Evolutionary conservation across 2,888 invertebrate genomes (phyloP), one percentile per base, ranked within the genome.

Genomic region (Drosophila cracens): DNA sequence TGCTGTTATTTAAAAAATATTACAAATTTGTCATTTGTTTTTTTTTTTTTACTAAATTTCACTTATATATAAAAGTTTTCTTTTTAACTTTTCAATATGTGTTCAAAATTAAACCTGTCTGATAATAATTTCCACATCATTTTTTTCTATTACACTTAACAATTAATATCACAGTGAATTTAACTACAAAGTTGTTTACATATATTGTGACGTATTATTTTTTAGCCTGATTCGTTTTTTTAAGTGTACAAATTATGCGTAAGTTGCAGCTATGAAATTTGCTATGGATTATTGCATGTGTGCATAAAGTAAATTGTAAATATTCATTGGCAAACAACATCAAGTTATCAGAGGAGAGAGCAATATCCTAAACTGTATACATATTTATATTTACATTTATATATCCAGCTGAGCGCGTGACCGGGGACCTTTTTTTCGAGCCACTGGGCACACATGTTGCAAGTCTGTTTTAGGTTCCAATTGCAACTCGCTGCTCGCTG

Each of bases 361-460:
- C 56, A 56, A 67, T 46, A 38, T 59, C 54, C 68, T 69, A 69
- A 68, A 49, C 68, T 68, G 67, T 68, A 46, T 46, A 38, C 59
- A 61, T 70, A 54, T 70, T 36, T 36, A 56, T 31, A 31, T 57
- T 21, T 51, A 58, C 29, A 16, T 52, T 27, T 57, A 70, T 70
- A 70, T 70, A 80, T 80, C 52, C 75, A 75, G 72, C 68, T 72
- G 72, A 76, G 82, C 83, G 82, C 87, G 85, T 84, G 83, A 85
- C 87, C 83, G 85, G 84, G 69, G 83, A 82, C 74, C 81, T 83
- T 81, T 81, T 74, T 75, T 71, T 61, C 11, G 34, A 87, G 87
- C 87, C 90, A 90, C 85, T 82, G 89, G 91, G 91, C 91, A 91
- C 92, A 92, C 86, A 91, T 92, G 92, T 88, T 88, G 82, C 90